These are phyloP conservation scores for Procambarus clarkii DNA, from an alignment of 1,140 invertebrate species.

Conservation along the genomic window DNA sequence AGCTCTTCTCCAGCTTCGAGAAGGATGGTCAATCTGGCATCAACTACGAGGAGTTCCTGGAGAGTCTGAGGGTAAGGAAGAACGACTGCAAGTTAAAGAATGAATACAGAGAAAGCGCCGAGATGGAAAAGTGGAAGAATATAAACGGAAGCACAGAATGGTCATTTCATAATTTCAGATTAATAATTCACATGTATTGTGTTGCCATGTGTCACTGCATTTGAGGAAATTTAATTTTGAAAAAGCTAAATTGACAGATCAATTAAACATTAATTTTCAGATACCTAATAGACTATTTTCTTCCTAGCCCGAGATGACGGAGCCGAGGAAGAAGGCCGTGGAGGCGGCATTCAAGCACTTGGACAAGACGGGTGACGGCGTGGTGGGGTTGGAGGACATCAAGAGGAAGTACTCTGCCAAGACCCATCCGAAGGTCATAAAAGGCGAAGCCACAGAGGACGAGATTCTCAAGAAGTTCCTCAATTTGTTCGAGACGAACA, in stretches of 20 bases:
- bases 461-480: slow-evolving; percentile 90
- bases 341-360: slow-evolving; percentile 91
- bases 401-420: slow-evolving; percentile 84
- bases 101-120: too few species aligned
- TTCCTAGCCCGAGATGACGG: slow-evolving; percentile 88
- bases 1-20: slow-evolving; percentile 87
- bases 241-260: too few species aligned
- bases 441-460: slow-evolving; percentile 92
- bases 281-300: not conserved
- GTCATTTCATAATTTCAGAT: too few species aligned
- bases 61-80: slow-evolving; percentile 86
- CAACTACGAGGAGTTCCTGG: slow-evolving; percentile 92
- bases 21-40: slow-evolving; percentile 89
- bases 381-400: slow-evolving; percentile 90
- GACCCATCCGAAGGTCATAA: slow-evolving; percentile 73
- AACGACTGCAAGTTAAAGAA: too few species aligned
- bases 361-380: slow-evolving; percentile 90
- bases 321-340: slow-evolving; percentile 84
- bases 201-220: not conserved
- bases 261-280: too few species aligned
- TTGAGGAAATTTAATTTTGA: not conserved
- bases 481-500: slow-evolving; percentile 85
- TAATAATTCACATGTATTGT: not conserved
- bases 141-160: not conserved
- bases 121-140: not conserved